A percentile compares a stretch with the other conserved stretches of the same genome.
These are phyloP conservation scores for Trachymyrmex cornetzi DNA, from an alignment of 1,140 invertebrate species.

Conservation along the genomic window DNA sequence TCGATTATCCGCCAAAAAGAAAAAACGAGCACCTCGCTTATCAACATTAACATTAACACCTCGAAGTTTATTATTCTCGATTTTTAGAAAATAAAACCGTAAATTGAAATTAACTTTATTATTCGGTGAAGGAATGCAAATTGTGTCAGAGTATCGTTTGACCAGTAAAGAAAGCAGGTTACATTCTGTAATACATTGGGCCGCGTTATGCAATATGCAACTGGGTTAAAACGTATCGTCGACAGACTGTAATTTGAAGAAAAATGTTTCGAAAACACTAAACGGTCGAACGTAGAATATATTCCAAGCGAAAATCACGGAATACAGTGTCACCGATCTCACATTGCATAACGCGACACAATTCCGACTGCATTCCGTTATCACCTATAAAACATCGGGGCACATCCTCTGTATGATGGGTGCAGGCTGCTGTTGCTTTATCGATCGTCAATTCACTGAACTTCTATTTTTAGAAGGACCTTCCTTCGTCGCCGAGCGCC, in stretches of 20 bases:
- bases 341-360: conserved; percentile 35
- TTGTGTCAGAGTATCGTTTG: background rate
- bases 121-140: background rate
- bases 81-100: background rate
- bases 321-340: background rate
- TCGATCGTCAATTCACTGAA: conserved; percentile 64
- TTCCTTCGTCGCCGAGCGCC: conserved; percentile 57
- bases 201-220: background rate
- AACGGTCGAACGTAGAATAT: background rate
- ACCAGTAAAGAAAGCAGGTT: conserved; percentile 18
- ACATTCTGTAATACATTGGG: background rate
- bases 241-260: background rate
- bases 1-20: conserved; percentile 19
- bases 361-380: conserved; percentile 37
- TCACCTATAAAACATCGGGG: conserved; percentile 46
- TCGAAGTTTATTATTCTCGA: background rate
- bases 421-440: conserved; percentile 63
- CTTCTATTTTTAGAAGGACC: conserved; percentile 65
- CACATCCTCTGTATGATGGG: conserved; percentile 41
- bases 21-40: background rate
- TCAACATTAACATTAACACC: too few relatives aligned
- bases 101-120: background rate
- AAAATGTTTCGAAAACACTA: background rate
- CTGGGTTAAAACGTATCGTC: background rate
- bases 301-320: background rate